phyloP scores from a whole-genome alignment of 2,888 invertebrate genomes.

The Gasteruption jaculator region DNA sequence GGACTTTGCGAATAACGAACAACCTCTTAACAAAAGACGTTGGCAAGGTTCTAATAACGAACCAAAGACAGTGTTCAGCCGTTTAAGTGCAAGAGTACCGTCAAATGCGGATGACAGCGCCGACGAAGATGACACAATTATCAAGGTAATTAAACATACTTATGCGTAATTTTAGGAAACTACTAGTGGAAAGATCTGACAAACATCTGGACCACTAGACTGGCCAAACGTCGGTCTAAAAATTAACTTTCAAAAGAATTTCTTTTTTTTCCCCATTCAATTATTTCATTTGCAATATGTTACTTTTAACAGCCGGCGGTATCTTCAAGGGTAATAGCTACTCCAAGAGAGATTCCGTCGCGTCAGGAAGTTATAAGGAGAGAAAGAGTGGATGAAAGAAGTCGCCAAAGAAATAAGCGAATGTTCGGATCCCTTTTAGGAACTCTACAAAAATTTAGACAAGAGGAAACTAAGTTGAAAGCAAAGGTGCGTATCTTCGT shows the following conservation, averaged over 20 bases:
- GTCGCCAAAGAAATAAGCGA: conserved; percentile 78
- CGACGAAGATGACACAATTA: conserved; percentile 43
- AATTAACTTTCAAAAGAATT: neutral
- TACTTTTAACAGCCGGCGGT: conserved; percentile 54
- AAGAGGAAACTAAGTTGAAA: conserved; percentile 86
- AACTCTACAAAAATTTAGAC: conserved; percentile 91
- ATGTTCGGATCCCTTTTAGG: conserved; percentile 96
- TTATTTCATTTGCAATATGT: neutral
- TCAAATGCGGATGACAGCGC: conserved; percentile 48
- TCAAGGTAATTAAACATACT: conserved; percentile 29
- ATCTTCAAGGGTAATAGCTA: conserved; percentile 76
- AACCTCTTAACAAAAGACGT: conserved; percentile 38
- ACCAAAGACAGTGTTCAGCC: conserved; percentile 49
- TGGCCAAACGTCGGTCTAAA: neutral
- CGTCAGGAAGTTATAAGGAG: conserved; percentile 74
- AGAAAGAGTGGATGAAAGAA: conserved; percentile 81
- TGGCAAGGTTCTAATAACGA: conserved; percentile 41
- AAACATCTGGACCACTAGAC: too few relatives aligned
- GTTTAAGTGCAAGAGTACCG: conserved; percentile 46
- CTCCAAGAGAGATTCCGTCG: conserved; percentile 77
- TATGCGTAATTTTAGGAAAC: neutral
- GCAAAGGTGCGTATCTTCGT: conserved; percentile 65
- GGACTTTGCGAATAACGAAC: conserved; percentile 42
- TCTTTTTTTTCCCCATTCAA: neutral
- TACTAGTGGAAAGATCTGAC: neutral